Evolutionary conservation across 2,888 invertebrate genomes (phyloP), one percentile per base, ranked within the genome.

Genomic region (Trichogramma evanescens): DNA sequence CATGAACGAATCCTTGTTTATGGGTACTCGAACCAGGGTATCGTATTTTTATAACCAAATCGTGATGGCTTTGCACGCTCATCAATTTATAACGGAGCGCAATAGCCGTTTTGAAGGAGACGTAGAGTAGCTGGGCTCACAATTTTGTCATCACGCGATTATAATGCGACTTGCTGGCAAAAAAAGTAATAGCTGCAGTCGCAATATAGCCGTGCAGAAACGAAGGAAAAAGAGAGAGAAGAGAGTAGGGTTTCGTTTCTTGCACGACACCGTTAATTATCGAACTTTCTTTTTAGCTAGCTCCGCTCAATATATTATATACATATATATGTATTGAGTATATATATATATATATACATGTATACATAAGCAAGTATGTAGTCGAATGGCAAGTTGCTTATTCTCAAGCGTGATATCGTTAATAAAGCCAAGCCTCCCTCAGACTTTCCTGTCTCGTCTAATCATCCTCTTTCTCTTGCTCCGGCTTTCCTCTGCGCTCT

Each of bases 201-300:
- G n/a, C 8, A 45, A 45, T 45, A 2, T 58, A 46, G 26, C 38
- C 50, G 42, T 13, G 44, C 5, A 45, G 46, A 59, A 45, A 45
- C n/a, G 40, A 58, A 52, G 10, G 43, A 45, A 6, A 45, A 39
- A 45, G 40, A 51, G 42, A 13, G 8, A 7, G 41, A 26, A 52
- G 51, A 44, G 41, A 54, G 53, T 57, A 53, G 59, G 65, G 49
- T 50, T 58, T 63, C 65, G 65, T 69, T 67, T 67, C 67, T 68
- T 71, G 70, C 69, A 71, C 69, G 73, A 70, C 72, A 70, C 68
- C 71, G 71, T 73, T 72, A 74, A 74, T 74, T 74, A 73, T 73
- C 73, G 70, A 69, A 69, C 68, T 70, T 70, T 69, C 70, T 70
- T 71, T 68, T 69, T 68, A 66, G 65, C 69, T 26, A 26, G 26